Percentiles rank a stretch among this genome's conserved stretches.
These are phyloP conservation scores for Clarias fuscus DNA, from an alignment of 2,797 vertebrate species.

Conservation along the genomic window DNA sequence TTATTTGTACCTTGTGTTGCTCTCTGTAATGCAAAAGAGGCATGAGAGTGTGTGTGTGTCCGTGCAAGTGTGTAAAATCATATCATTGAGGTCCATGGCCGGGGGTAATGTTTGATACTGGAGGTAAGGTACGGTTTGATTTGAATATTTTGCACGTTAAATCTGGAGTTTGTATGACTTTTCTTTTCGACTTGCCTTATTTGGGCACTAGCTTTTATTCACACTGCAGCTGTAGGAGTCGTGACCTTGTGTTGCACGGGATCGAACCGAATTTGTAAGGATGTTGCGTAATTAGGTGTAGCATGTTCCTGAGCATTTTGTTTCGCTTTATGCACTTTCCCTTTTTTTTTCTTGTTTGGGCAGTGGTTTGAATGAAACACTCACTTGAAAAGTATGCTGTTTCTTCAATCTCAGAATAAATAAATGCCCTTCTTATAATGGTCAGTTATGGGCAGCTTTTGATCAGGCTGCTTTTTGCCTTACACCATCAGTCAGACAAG, in stretches of 20 bases:
- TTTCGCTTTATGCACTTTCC: not conserved
- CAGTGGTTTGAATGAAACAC: not conserved
- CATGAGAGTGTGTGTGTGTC: not conserved
- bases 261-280: not conserved
- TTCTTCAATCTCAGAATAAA: not conserved
- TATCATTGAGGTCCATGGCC: not conserved
- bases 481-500: not conserved
- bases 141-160: not conserved
- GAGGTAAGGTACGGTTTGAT: not conserved
- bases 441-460: too few species aligned
- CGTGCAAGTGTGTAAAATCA: not conserved
- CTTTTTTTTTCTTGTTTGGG: not conserved
- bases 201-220: not conserved
- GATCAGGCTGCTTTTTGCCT: not conserved
- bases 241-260: not conserved
- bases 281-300: not conserved
- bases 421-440: too few species aligned
- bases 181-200: not conserved
- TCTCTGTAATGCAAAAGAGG: conserved; percentile 46
- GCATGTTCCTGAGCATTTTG: not conserved
- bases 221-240: not conserved
- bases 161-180: not conserved
- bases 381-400: not conserved
- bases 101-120: not conserved
- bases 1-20: conserved; percentile 31